phyloP scores from a whole-genome alignment of 2,888 invertebrate genomes.

The Abrostola triplasia region DNA sequence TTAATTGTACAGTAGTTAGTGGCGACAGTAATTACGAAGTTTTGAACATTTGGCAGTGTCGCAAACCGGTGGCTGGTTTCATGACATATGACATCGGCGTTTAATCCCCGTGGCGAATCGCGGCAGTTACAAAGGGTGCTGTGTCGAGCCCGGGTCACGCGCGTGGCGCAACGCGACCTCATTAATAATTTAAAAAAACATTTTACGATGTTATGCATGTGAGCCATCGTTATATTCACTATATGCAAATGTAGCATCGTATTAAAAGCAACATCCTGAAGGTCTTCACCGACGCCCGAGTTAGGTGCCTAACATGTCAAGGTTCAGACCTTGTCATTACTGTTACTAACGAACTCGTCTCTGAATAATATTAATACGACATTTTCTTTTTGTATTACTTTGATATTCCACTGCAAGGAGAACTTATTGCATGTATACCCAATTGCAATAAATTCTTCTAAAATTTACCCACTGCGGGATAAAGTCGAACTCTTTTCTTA shows the following conservation, averaged over 20 bases:
- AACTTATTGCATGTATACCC: too few relatives aligned
- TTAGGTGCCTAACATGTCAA: slow-evolving; percentile 51
- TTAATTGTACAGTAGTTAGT: slow-evolving; percentile 25
- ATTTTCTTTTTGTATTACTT: slow-evolving; percentile 20
- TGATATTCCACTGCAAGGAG: too few relatives aligned
- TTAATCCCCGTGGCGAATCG: slow-evolving; percentile 72
- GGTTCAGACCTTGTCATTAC: slow-evolving; percentile 48
- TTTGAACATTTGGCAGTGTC: slow-evolving; percentile 42
- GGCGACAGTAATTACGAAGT: slow-evolving; percentile 32
- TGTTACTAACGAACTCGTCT: slow-evolving; percentile 26
- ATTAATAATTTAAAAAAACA: slow-evolving; percentile 60
- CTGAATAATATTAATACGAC: slow-evolving; percentile 22
- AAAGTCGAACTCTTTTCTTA: too few relatives aligned
- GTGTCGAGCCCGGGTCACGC: slow-evolving; percentile 63
- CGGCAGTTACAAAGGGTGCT: slow-evolving; percentile 64
- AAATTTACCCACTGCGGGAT: too few relatives aligned
- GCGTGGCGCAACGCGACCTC: slow-evolving; percentile 62
- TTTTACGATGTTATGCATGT: slow-evolving; percentile 55
- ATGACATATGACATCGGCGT: slow-evolving; percentile 53
- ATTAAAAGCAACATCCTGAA: slow-evolving; percentile 48
- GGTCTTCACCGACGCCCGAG: slow-evolving; percentile 32
- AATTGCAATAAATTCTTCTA: too few relatives aligned
- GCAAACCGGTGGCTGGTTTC: slow-evolving; percentile 52
- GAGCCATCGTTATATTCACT: slow-evolving; percentile 29
- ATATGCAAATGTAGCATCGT: slow-evolving; percentile 53